Base-by-base conservation (phyloP, 2,113 vertebrate genomes). In the Machaerirhynchus nigripectus region DNA sequence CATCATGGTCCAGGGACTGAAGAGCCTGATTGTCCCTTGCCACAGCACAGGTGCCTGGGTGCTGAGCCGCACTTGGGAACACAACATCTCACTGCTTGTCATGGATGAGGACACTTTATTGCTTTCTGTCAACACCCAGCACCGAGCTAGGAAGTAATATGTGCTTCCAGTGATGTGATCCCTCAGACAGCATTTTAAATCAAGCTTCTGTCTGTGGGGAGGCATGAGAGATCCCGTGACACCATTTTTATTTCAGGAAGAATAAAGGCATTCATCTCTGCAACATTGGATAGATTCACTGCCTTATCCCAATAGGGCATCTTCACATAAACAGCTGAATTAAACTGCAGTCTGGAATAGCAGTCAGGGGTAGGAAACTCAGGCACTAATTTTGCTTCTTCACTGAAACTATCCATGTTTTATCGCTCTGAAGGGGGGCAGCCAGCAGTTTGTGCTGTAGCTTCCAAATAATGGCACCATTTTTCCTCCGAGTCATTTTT, bases 181-280 rank as follows among this genome's bases (percentile, higher is more conserved):
- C 50, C 86, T 94, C 89, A 84, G 96, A 88, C 88, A 80, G 91
- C 78, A 88, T 86, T 94, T 96, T 96, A 96, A 96, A 96, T 94
- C 96, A 95, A 76, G 84, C 81, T 95, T 92, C 95, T 96, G 90
- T 93, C 91, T 82, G 64, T 8, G 13, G 80, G 77, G 87, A 93
- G 69, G 84, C 76, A 47, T 88, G 87, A 89, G 91, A 83, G 89
- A 83, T 95, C 96, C 93, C 76, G 73, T 91, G 95, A 93, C 87
- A 94, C 91, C 89, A 60, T 94, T 96, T 95, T 95, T 88, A 94
- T 90, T 95, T 91, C 88, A 76, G 70, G 91, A 97, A 96, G 96
- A 97, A 97, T 95, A 94, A 96, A 94, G 68, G 94, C 92, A 94
- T 97, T 97, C 80, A 95, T 87, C 75, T 96, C 63, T 0, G 3